phyloP scores from a whole-genome alignment of 2,113 vertebrate genomes.

The Glaucidium brasilianum region DNA sequence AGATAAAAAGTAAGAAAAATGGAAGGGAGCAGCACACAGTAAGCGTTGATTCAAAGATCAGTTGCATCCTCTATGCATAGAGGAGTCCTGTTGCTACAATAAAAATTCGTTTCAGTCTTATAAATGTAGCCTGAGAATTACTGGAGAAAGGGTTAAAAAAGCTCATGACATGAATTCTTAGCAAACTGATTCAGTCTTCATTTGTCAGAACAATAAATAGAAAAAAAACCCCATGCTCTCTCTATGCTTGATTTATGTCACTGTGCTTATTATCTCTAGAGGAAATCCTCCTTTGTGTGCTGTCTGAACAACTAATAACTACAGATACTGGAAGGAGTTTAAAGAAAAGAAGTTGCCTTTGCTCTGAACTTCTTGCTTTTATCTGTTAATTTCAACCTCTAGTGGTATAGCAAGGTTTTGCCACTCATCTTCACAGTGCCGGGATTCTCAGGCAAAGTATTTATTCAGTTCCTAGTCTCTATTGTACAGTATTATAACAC shows the following conservation, averaged over 20 bases:
- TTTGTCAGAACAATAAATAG: neutral
- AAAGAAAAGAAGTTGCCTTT: neutral
- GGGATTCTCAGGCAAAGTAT: neutral
- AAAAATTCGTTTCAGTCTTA: neutral
- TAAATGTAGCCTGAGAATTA: rapidly evolving
- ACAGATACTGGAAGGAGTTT: neutral
- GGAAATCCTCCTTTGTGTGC: slow-evolving; percentile 11
- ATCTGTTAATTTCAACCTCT: neutral
- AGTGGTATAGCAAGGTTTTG: neutral
- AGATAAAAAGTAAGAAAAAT: neutral
- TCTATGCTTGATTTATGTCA: neutral
- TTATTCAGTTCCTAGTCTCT: neutral
- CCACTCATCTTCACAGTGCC: neutral
- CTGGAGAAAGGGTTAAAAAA: neutral
- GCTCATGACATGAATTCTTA: neutral
- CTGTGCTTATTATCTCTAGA: neutral
- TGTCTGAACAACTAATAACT: neutral
- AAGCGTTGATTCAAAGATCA: neutral
- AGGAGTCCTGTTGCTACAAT: neutral
- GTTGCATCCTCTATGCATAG: neutral
- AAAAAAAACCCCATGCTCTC: neutral
- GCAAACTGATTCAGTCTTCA: neutral
- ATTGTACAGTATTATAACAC: neutral
- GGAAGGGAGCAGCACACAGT: neutral
- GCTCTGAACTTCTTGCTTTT: slow-evolving; percentile 25